These are phyloP conservation scores for Coregonus sp. DNA, from an alignment of 2,797 vertebrate species.

Conservation along the genomic window DNA sequence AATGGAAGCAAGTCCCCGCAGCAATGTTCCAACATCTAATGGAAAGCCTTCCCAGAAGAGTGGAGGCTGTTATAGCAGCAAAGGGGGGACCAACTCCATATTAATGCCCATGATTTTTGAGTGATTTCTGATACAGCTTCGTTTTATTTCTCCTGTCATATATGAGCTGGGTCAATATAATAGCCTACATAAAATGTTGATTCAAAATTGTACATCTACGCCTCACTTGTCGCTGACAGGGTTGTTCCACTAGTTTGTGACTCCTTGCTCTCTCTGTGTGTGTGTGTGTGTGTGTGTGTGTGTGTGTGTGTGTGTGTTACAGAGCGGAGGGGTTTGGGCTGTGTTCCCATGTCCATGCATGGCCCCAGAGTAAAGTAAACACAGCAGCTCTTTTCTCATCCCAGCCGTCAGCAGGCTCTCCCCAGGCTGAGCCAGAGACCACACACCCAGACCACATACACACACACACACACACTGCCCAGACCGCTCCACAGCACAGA, in stretches of 20 bases:
- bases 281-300: no score
- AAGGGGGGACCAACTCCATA: no score
- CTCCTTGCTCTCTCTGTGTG: slow-evolving; percentile 33
- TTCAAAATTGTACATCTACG: background rate
- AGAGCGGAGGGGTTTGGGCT: slow-evolving; percentile 81
- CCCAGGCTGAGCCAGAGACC: slow-evolving; percentile 73
- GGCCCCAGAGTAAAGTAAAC: slow-evolving; percentile 94
- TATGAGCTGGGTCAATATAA: no score
- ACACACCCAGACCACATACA: slow-evolving; percentile 75
- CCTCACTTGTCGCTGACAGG: slow-evolving; percentile 38
- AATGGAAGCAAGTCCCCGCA: no score
- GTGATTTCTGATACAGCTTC: no score
- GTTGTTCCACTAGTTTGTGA: slow-evolving; percentile 56
- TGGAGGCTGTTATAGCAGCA: no score
- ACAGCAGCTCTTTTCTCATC: slow-evolving; percentile 85
- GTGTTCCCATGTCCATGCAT: slow-evolving; percentile 90
- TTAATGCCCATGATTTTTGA: no score
- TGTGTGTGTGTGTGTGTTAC: slow-evolving; percentile 33
- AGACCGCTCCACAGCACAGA: slow-evolving; percentile 59
- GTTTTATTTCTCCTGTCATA: no score
- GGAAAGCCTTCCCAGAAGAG: no score
- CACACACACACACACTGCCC: slow-evolving; percentile 34
- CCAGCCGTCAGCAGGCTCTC: slow-evolving; percentile 78
- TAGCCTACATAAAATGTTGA: background rate
- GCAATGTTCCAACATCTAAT: no score